A percentile compares a stretch with the other conserved stretches of the same genome.
Evolutionary conservation across 2,113 vertebrate genomes (phyloP).

Genomic region (Silurus glanis): DNA sequence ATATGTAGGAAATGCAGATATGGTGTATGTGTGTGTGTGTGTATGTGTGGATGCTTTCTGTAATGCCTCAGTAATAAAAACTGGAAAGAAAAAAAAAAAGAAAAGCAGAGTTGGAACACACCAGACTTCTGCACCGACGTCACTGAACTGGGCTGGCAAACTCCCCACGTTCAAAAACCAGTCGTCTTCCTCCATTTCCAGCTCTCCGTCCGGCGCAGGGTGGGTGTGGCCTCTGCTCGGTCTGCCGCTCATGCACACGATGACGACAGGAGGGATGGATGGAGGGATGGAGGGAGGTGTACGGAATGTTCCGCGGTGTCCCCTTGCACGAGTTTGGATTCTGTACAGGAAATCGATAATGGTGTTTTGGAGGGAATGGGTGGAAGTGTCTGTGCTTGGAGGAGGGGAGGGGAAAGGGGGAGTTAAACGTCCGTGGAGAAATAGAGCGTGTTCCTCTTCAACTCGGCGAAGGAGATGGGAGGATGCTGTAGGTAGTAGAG

Average conservation of each 20-base stretch:
- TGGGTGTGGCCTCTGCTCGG: slow-evolving; percentile 35
- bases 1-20: slow-evolving; percentile 71
- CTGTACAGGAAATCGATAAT: slow-evolving; percentile 65
- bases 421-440: slow-evolving; percentile 96
- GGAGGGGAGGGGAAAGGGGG: neutral
- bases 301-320: slow-evolving; percentile 19
- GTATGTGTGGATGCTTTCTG: slow-evolving; percentile 41
- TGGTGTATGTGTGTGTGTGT: slow-evolving; percentile 20
- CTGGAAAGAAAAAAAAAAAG: slow-evolving; percentile 30
- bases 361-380: slow-evolving; percentile 48
- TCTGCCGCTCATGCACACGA: slow-evolving; percentile 50
- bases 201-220: slow-evolving; percentile 25
- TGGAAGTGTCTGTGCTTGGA: slow-evolving; percentile 49
- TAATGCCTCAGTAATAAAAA: slow-evolving; percentile 63
- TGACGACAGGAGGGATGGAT: slow-evolving; percentile 35
- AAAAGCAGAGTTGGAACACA: slow-evolving; percentile 45
- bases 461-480: slow-evolving; percentile 90
- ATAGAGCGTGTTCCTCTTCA: slow-evolving; percentile 95
- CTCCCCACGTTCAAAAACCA: slow-evolving; percentile 6
- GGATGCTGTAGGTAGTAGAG: slow-evolving; percentile 98
- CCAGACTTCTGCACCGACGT: slow-evolving; percentile 42
- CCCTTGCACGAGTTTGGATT: slow-evolving; percentile 24
- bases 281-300: neutral
- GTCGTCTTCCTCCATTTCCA: neutral
- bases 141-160: slow-evolving; percentile 44